phyloP scores from a whole-genome alignment of 2,888 invertebrate species.

The Lithophane socia region DNA sequence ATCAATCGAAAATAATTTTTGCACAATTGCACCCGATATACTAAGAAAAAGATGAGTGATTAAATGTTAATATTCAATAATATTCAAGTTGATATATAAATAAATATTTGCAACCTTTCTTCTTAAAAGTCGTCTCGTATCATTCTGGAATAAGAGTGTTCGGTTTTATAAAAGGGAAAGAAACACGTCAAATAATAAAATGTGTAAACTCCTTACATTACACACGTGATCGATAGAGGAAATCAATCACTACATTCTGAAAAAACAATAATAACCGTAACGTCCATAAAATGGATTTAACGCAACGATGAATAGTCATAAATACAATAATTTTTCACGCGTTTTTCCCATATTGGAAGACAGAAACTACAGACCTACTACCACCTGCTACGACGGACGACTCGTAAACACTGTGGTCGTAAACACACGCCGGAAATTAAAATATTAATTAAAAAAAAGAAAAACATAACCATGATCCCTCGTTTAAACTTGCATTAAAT shows the following conservation, averaged over 20 bases:
- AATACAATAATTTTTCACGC: background rate
- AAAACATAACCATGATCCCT: background rate
- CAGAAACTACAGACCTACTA: no score
- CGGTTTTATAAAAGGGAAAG: no score
- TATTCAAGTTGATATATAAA: background rate
- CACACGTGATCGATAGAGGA: no score
- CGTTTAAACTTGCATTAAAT: background rate
- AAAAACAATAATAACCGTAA: background rate
- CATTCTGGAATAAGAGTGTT: background rate
- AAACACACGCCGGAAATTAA: no score
- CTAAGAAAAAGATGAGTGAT: background rate
- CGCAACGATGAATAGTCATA: background rate
- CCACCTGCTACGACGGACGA: no score
- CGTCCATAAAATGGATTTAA: background rate
- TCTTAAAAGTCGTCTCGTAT: no score
- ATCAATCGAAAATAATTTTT: background rate
- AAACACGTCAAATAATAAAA: no score
- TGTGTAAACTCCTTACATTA: background rate
- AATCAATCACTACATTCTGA: background rate
- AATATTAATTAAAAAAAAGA: background rate
- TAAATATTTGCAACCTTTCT: no score
- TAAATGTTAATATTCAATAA: background rate
- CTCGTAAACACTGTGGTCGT: no score
- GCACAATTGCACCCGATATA: background rate
- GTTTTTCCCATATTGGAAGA: no score